phyloP scores from a whole-genome alignment of 1,140 invertebrate species.

The Bombus terrestris region DNA sequence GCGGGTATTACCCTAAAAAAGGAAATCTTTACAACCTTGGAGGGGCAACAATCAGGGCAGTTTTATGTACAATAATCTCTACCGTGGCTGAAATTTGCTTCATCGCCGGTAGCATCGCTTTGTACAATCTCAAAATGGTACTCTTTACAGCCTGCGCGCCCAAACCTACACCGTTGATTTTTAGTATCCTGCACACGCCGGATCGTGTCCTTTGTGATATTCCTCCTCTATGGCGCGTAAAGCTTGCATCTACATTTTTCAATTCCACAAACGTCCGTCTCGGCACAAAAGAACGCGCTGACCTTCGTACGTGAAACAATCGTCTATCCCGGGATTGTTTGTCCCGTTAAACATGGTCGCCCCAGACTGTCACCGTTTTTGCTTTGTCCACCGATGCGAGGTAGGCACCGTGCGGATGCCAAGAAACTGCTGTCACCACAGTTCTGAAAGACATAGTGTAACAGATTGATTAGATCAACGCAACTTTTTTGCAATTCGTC shows the following conservation, averaged over 20 bases:
- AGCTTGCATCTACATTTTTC: conserved; percentile 1
- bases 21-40: conserved; percentile 58
- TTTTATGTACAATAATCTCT: conserved; percentile 64
- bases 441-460: conserved; percentile 84
- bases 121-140: conserved; percentile 34
- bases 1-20: conserved; percentile 32
- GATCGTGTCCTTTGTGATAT: conserved; percentile 4
- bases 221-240: background rate
- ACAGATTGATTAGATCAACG: background rate
- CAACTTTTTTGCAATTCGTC: background rate
- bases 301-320: conserved; percentile 55
- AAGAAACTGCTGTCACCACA: conserved; percentile 94
- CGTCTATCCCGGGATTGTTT: conserved; percentile 66
- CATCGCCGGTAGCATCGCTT: conserved; percentile 28
- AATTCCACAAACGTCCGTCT: conserved; percentile 6
- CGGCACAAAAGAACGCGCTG: conserved; percentile 22
- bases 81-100: conserved; percentile 40
- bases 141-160: conserved; percentile 41
- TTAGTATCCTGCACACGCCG: conserved; percentile 45
- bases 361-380: conserved; percentile 94
- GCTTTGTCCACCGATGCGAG: conserved; percentile 94
- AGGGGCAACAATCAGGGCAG: conserved; percentile 56
- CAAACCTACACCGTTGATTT: conserved; percentile 41
- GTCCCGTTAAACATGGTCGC: conserved; percentile 83
- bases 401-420: conserved; percentile 93